Evolutionary conservation across 1,140 invertebrate species (phyloP).

Genomic region (Rhizoglyphus robini): DNA sequence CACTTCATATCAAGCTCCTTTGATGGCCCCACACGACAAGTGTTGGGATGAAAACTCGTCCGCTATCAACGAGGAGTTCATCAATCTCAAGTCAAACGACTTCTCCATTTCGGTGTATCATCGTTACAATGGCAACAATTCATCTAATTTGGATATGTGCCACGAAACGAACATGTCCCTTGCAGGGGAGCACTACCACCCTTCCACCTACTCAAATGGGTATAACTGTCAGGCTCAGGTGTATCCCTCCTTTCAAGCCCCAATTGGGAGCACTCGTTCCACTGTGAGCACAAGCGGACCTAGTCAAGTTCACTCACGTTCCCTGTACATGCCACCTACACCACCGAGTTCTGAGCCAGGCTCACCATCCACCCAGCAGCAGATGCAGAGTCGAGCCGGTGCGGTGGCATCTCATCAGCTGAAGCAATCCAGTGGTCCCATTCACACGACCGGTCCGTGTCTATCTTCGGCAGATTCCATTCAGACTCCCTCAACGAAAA

Average conservation of each 20-base stretch:
- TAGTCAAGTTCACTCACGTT: not conserved
- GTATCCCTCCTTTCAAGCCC: not conserved
- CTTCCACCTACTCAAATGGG: not conserved
- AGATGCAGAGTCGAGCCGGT: constrained; percentile 3
- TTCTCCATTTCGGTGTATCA: constrained; percentile 5
- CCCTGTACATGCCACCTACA: constrained; percentile 19
- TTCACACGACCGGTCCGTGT: not conserved
- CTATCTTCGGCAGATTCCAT: not conserved
- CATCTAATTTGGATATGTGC: not conserved
- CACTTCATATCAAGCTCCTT: too few relatives aligned
- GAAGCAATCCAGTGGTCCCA: constrained; percentile 2
- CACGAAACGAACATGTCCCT: not conserved
- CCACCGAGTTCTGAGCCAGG: constrained; percentile 23
- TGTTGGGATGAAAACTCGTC: not conserved
- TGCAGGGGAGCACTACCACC: not conserved
- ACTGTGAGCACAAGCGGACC: not conserved
- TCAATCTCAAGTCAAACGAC: constrained; percentile 2
- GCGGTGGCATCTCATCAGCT: not conserved
- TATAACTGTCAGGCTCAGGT: not conserved
- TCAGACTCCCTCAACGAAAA: not conserved
- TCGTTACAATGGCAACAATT: not conserved
- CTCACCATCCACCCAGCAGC: constrained; percentile 17
- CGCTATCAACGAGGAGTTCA: not conserved
- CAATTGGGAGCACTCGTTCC: not conserved
- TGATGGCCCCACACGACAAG: not conserved